Evolutionary conservation across 2,888 invertebrate species (phyloP), one percentile per base, ranked within the genome.

Genomic region (Mimachlamys varia): DNA sequence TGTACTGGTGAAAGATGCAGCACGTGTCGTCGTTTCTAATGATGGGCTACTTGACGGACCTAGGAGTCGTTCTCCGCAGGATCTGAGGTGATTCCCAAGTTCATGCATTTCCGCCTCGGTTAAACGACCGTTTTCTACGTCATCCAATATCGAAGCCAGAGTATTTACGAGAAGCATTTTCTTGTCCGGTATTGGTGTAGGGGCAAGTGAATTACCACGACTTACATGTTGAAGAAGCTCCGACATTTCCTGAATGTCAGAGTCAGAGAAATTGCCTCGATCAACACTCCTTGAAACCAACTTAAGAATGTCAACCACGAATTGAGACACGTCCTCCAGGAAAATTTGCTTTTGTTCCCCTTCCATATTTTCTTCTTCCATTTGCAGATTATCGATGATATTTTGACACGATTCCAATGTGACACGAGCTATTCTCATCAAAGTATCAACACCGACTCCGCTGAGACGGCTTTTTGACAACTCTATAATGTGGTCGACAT

Each of bases 1-100:
- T 22, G 91, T 91, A n/a, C 92, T 91, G 3, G 92, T 92, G 22
- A 90, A 49, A 12, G 92, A 92, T 22, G 91, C 89, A 3, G 49
- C 88, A 10, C 58, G 88, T 3, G 27, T 38, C 19, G n/a, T 12
- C 7, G 19, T 33, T 76, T 76, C 76, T 12, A 22, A 2, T 22
- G 22, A 27, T 4, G 10, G 27, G 19, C n/a, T 88, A 27, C 88
- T 19, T 17, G 89, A 89, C 15, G 89, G 50, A 10, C 55, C 62
- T 15, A 92, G 44, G 19, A 94, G 89, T 38, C 89, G 90, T 76
- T 92, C 91, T 19, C 94, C 94, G 62, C 92, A 93, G 49, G 92
- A 88, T 22, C 94, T 92, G 12, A 94, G 88, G 50, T 91, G 90
- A 62, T 89, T 88, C 37, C 93, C 94, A 44, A 94, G 53, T 15